A percentile compares a stretch with the other conserved stretches of the same genome.
phyloP scores from a whole-genome alignment of 2,797 vertebrate species.

The Falco columbarius region DNA sequence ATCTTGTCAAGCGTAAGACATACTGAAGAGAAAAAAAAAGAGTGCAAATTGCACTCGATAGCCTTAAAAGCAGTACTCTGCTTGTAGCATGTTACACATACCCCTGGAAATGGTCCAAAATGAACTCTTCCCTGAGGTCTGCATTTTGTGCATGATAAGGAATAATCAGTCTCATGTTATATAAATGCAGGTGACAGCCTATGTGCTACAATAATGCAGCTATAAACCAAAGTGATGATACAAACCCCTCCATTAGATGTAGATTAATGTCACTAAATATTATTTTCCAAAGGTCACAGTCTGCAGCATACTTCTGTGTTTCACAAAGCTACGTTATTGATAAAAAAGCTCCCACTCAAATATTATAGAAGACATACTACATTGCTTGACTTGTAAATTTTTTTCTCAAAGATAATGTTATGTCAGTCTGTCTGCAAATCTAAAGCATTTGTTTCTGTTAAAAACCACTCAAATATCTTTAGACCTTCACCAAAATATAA shows the following conservation, averaged over 20 bases:
- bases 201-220: conserved; percentile 45
- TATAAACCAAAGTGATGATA: conserved; percentile 48
- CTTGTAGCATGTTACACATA: background rate
- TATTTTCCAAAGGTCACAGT: conserved; percentile 49
- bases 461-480: background rate
- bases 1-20: conserved; percentile 36
- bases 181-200: conserved; percentile 64
- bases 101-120: conserved; percentile 49
- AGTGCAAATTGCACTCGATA: conserved; percentile 51
- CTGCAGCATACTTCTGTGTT: conserved; percentile 25
- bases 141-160: conserved; percentile 51
- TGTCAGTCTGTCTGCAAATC: conserved; percentile 6
- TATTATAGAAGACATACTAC: conserved; percentile 2
- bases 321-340: conserved; percentile 55
- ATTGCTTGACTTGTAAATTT: background rate
- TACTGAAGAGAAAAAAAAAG: conserved; percentile 46
- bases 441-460: conserved; percentile 15
- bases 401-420: background rate
- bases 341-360: conserved; percentile 57
- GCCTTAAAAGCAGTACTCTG: conserved; percentile 52
- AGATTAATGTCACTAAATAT: conserved; percentile 47
- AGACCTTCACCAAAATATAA: background rate
- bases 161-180: conserved; percentile 60
- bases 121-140: conserved; percentile 50
- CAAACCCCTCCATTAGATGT: conserved; percentile 37